Base-by-base conservation (phyloP, 2,888 invertebrate species). In the Amphiduros pacificus region DNA sequence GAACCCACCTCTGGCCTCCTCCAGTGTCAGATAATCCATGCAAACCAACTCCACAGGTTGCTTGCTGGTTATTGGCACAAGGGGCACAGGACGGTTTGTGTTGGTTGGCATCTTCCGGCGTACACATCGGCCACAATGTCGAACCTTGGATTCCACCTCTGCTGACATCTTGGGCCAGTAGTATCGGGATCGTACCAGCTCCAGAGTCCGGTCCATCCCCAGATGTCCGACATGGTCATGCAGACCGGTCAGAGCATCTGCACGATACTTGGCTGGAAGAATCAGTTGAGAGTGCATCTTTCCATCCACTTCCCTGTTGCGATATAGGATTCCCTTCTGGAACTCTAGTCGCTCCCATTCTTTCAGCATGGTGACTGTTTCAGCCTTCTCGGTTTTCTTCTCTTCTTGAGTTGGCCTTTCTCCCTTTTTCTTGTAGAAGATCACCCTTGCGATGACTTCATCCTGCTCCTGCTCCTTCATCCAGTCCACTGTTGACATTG, bases 11-110 rank as follows among this genome's bases (percentile, higher is more conserved):
- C 49, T 63, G 1, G 61, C 52, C 31, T 24, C 31, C 22, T 69
- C 66, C 24, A 66, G 22, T 20, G 52, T 31, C n/a, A 64, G 24
- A 32, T 61, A 68, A 49, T 64, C 63, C 9, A 68, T 61, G 27
- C 61, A 61, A 11, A 68, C 58, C 1, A 66, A 31, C 41, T 68
- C 61, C 40, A 69, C 26, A 3, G 67, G 66, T 44, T 50, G 26
- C 27, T 50, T 50, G 0, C 62, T 51, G 14, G 11, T 3, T 6
- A 67, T 61, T 26, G 14, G 31, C 5, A 58, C 49, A 9, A 66
- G 17, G n/a, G n/a, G n/a, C n/a, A n/a, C n/a, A n/a, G n/a, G n/a
- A n/a, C n/a, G n/a, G n/a, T n/a, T n/a, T n/a, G n/a, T n/a, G n/a
- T n/a, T n/a, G n/a, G n/a, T n/a, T n/a, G n/a, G n/a, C n/a, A n/a